These are phyloP conservation scores for Enoplosus armatus DNA, from an alignment of 2,797 vertebrate genomes.

Conservation along the genomic window DNA sequence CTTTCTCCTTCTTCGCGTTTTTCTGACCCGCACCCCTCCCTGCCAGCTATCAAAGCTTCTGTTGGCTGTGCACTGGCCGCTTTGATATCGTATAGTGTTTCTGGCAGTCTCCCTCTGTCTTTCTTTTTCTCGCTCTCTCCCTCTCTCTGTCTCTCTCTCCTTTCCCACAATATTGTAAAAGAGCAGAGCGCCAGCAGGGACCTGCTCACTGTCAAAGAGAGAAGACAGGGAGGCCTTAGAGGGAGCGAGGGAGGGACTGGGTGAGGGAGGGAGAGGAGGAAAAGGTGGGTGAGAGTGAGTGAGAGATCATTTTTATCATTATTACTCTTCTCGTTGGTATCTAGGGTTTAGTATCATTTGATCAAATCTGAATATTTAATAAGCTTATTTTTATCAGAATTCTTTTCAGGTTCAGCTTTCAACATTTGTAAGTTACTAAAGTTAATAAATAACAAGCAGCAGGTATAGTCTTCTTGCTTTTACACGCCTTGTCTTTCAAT, in stretches of 20 bases:
- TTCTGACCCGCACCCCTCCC: slow-evolving; percentile 67
- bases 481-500: neutral
- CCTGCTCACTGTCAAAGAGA: slow-evolving; percentile 79
- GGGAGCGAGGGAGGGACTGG: slow-evolving; percentile 54
- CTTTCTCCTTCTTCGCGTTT: slow-evolving; percentile 54
- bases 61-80: slow-evolving; percentile 65
- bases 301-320: slow-evolving; percentile 38
- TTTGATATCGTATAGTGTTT: slow-evolving; percentile 80
- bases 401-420: neutral
- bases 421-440: slow-evolving; percentile 8
- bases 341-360: neutral
- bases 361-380: slow-evolving; percentile 23
- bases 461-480: neutral
- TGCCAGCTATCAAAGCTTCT: slow-evolving; percentile 73
- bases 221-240: slow-evolving; percentile 75
- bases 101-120: slow-evolving; percentile 66
- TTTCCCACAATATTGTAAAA: slow-evolving; percentile 75
- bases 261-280: slow-evolving; percentile 18
- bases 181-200: slow-evolving; percentile 78
- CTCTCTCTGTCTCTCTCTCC: slow-evolving; percentile 36
- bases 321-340: slow-evolving; percentile 25
- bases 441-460: neutral
- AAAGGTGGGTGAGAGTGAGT: slow-evolving; percentile 31
- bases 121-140: slow-evolving; percentile 30
- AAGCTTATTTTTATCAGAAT: slow-evolving; percentile 1